phyloP scores from a whole-genome alignment of 1,140 invertebrate genomes.

The Tribolium madens region DNA sequence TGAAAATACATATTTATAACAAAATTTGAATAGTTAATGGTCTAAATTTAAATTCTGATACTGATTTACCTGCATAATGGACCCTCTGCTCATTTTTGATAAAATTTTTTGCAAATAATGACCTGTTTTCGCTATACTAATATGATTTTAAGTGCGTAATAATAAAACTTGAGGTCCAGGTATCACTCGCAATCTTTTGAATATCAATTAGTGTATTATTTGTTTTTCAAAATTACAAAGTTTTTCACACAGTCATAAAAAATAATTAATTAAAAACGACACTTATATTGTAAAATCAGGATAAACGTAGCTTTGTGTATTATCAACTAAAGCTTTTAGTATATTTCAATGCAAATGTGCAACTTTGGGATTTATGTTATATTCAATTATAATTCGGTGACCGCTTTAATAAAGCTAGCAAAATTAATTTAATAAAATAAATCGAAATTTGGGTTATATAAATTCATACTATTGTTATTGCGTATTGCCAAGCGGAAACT shows the following conservation, averaged over 20 bases:
- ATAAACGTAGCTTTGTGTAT: not conserved
- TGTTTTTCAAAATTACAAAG: not conserved
- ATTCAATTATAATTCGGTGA: not conserved
- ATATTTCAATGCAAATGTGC: not conserved
- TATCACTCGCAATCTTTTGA: not conserved
- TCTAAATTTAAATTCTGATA: not conserved
- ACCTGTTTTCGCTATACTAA: not conserved
- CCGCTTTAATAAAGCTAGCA: not conserved
- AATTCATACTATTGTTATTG: not conserved
- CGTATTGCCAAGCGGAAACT: not conserved
- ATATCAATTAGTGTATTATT: no score
- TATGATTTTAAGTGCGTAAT: not conserved
- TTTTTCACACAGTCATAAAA: no score
- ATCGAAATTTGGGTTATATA: not conserved
- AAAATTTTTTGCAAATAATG: not conserved
- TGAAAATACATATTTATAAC: conserved; percentile 2
- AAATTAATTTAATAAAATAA: not conserved
- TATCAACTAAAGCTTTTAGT: not conserved
- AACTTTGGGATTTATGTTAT: not conserved
- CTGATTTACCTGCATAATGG: not conserved
- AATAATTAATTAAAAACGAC: not conserved
- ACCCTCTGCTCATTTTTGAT: not conserved
- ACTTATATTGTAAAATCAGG: not conserved
- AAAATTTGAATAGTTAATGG: conserved; percentile 32
- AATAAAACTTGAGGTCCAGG: no score